Evolutionary conservation across 2,888 invertebrate species (phyloP).

Genomic region (Lumbricus terrestris): DNA sequence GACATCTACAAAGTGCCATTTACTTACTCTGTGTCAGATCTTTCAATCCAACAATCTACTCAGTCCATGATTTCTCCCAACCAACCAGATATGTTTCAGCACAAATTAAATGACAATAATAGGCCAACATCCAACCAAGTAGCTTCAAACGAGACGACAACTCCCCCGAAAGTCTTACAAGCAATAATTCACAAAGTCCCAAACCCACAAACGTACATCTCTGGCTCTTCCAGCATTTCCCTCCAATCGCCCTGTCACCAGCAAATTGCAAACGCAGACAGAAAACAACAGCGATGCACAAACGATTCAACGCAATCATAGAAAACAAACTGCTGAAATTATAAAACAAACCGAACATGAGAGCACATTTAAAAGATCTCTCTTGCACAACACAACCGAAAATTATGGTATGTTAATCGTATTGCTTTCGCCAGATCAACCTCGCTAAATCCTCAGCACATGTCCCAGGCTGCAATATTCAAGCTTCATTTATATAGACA

Average conservation of each 20-base stretch:
- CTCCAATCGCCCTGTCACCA: neutral
- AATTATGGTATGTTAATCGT: neutral
- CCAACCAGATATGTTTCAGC: too few relatives aligned
- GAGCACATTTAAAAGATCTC: neutral
- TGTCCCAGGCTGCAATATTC: neutral
- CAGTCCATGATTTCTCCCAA: too few relatives aligned
- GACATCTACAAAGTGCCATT: too few relatives aligned
- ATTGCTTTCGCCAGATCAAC: neutral
- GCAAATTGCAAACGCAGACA: neutral
- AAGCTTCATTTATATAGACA: neutral
- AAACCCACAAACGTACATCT: neutral
- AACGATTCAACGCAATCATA: neutral
- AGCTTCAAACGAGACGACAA: neutral
- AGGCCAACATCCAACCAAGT: too few relatives aligned
- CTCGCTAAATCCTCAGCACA: neutral
- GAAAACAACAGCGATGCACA: neutral
- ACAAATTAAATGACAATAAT: too few relatives aligned
- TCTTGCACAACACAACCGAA: neutral
- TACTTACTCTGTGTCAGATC: too few relatives aligned
- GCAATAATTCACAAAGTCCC: neutral
- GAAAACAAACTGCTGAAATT: neutral
- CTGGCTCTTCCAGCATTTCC: neutral
- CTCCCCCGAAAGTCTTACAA: neutral
- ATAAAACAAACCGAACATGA: neutral
- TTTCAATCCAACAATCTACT: too few relatives aligned